phyloP scores from a whole-genome alignment of 2,113 vertebrate species.

The Melanostigma gelatinosum region DNA sequence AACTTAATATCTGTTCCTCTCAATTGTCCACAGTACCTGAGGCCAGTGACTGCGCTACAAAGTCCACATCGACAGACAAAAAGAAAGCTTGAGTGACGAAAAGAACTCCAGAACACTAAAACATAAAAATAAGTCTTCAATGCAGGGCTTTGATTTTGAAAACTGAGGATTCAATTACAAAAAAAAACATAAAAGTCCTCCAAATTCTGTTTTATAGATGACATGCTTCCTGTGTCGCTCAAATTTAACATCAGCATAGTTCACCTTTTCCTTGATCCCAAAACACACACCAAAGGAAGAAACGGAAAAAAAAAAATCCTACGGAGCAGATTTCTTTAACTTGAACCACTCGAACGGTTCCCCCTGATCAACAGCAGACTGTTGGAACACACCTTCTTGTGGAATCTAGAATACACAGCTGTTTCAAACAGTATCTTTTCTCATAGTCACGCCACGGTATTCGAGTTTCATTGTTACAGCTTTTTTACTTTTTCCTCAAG shows the following conservation, averaged over 20 bases:
- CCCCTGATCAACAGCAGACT: conserved; percentile 76
- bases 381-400: conserved; percentile 74
- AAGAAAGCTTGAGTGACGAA: conserved; percentile 72
- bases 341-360: conserved; percentile 64
- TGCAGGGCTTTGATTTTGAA: conserved; percentile 74
- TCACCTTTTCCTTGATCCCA: conserved; percentile 81
- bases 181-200: conserved; percentile 74
- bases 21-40: conserved; percentile 85
- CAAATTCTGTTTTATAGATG: conserved; percentile 76
- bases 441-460: conserved; percentile 78
- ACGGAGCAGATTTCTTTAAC: conserved; percentile 72
- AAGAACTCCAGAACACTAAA: conserved; percentile 82
- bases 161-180: conserved; percentile 80
- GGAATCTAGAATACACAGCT: conserved; percentile 84
- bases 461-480: conserved; percentile 80
- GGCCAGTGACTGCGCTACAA: conserved; percentile 86
- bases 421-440: conserved; percentile 83
- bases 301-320: conserved; percentile 63
- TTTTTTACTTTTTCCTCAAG: conserved; percentile 73
- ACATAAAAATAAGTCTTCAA: conserved; percentile 82
- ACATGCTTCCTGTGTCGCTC: conserved; percentile 78
- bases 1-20: conserved; percentile 82
- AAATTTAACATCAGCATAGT: conserved; percentile 75
- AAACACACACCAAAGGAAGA: conserved; percentile 73
- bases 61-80: conserved; percentile 80